phyloP scores from a whole-genome alignment of 2,888 invertebrate genomes.

The Rhingia rostrata region DNA sequence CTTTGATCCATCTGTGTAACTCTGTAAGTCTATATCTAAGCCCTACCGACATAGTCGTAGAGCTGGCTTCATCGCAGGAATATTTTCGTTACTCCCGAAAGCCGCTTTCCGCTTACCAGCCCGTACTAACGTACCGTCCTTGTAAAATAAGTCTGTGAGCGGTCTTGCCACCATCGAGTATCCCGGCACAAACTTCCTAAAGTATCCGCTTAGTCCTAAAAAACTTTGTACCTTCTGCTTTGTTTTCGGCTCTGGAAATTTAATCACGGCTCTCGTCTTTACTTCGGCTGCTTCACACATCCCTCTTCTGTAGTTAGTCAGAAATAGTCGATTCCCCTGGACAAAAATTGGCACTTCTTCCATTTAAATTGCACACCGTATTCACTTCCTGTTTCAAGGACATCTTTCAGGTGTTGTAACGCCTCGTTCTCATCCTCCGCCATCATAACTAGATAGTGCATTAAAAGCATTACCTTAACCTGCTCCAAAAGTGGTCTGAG shows the following conservation, averaged over 20 bases:
- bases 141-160: background rate
- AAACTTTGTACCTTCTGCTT: constrained; percentile 10
- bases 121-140: background rate
- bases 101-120: too few relatives aligned
- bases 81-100: constrained; percentile 75
- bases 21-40: constrained; percentile 58
- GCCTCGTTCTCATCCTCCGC: constrained; percentile 32
- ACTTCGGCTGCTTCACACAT: constrained; percentile 54
- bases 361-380: constrained; percentile 37
- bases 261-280: constrained; percentile 73
- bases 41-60: constrained; percentile 26
- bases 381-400: background rate
- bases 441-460: constrained; percentile 76
- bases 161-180: background rate
- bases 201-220: constrained; percentile 4
- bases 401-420: constrained; percentile 8
- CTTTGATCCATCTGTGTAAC: constrained; percentile 77
- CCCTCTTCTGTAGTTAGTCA: constrained; percentile 21
- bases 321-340: too few relatives aligned
- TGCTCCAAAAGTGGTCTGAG: constrained; percentile 6
- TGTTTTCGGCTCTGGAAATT: constrained; percentile 73
- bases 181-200: constrained; percentile 1
- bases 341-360: constrained; percentile 31
- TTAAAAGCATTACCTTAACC: constrained; percentile 57
- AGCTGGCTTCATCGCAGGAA: constrained; percentile 63